Conservation (phyloP, 1,140 invertebrate species). For the Camponotus pennsylvanicus region DNA sequence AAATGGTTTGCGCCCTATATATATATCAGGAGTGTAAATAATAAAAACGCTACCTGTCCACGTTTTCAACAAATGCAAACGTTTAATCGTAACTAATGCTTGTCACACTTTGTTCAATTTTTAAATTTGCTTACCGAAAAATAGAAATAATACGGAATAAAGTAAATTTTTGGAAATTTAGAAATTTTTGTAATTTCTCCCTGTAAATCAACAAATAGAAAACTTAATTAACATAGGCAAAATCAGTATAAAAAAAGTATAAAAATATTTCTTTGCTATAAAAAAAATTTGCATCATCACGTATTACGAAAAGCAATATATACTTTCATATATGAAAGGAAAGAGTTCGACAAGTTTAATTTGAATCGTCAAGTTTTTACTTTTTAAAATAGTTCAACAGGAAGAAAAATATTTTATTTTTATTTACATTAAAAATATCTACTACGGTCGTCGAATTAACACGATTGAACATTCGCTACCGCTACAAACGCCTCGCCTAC, state of each 20-base stretch:
- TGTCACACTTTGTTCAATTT: conserved; percentile 33
- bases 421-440: conserved; percentile 42
- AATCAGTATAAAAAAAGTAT: not conserved
- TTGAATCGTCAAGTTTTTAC: conserved; percentile 14
- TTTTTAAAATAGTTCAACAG: conserved; percentile 25
- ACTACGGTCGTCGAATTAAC: not conserved
- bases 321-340: not conserved
- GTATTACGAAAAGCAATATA: not conserved
- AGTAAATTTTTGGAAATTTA: not conserved
- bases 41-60: conserved; percentile 27
- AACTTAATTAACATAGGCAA: not conserved
- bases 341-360: not conserved
- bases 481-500: conserved; percentile 46
- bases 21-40: conserved; percentile 59
- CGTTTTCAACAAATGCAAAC: conserved; percentile 38
- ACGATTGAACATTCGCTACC: conserved; percentile 55
- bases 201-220: not conserved
- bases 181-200: not conserved
- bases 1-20: conserved; percentile 44
- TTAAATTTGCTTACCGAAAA: conserved; percentile 41
- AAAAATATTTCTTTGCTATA: not conserved
- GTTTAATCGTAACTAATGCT: conserved; percentile 41
- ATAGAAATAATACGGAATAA: not conserved
- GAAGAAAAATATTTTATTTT: conserved; percentile 14
- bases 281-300: not conserved